Base-by-base conservation (phyloP, 1,140 invertebrate species). In the Harpegnathos saltator region DNA sequence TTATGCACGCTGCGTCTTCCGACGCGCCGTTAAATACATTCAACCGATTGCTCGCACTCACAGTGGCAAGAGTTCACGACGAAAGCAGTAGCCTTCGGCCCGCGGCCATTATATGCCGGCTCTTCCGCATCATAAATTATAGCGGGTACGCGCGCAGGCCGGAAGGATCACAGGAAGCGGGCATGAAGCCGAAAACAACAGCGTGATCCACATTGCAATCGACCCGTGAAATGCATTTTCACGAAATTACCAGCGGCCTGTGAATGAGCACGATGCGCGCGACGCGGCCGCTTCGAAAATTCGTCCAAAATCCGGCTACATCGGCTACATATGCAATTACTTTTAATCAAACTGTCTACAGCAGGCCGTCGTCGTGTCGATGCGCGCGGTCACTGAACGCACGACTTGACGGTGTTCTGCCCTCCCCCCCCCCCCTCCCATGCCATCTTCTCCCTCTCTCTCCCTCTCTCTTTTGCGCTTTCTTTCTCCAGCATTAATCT, bases 331-430 rank as follows among this genome's bases (percentile, higher is more conserved):
- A 22, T 50, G 61, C 69, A 84, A 68, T 71, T 58, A 54, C 61
- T 69, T 80, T 82, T 85, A 58, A 82, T 86, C 75, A 86, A 85
- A 85, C 75, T 82, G 77, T 65, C 44, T 65, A 61, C 71, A 73
- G 66, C 71, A 73, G 63, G 69, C 68, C 33, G 29, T 44, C 74
- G 38, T 15, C 38, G 61, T 81, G 44, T 68, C 17, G 33, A 19
- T 81, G 50, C 52, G 75, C 73, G 50, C 52, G 75, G 80, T 85
- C 75, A 65, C 68, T 85, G 69, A 86, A 82, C 68, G 75, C 62
- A 17, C 68, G 33, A 66, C 54, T 56, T 73, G 82, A 81, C 68
- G 68, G 61, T 17, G 59, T 59, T 80, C 75, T 65, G 71, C 22
- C 29, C 0, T 11, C 12, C 11, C 26, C 33, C 52, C 61, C 19